A percentile compares a stretch with the other conserved stretches of the same genome.
Conservation (phyloP, 2,797 vertebrate species). For the Moxostoma hubbsi region DNA sequence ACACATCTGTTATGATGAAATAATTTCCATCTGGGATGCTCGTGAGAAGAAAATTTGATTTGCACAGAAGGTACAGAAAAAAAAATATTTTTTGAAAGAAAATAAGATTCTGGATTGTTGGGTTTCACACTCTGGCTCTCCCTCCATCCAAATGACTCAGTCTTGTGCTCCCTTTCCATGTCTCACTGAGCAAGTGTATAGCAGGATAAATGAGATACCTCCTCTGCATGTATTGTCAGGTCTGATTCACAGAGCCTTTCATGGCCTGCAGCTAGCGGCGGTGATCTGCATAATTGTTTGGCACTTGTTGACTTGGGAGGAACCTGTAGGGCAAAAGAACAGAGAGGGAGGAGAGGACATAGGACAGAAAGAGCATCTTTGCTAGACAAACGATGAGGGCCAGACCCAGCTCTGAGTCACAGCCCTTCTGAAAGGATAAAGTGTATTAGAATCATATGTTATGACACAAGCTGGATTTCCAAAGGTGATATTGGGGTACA, state of each 20-base stretch:
- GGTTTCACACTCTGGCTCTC: background rate
- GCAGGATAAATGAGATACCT: slow-evolving; percentile 23
- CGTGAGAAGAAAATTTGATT: background rate
- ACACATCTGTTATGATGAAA: background rate
- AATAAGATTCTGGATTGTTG: background rate
- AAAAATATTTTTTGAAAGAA: background rate
- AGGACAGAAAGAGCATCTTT: slow-evolving; percentile 29
- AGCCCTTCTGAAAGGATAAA: background rate
- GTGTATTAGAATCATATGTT: background rate
- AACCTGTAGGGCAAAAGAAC: slow-evolving; percentile 31
- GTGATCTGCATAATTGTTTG: slow-evolving; percentile 50
- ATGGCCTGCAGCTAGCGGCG: slow-evolving; percentile 27
- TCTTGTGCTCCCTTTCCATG: slow-evolving; percentile 8
- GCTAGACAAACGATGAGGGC: slow-evolving; percentile 44
- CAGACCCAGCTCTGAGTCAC: slow-evolving; percentile 5
- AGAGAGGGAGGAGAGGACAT: slow-evolving; percentile 15
- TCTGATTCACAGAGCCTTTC: slow-evolving; percentile 32
- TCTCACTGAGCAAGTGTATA: slow-evolving; percentile 12
- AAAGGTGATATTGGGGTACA: background rate
- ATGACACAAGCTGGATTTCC: background rate
- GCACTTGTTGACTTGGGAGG: slow-evolving; percentile 38
- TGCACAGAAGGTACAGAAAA: background rate
- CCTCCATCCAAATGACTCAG: slow-evolving; percentile 26
- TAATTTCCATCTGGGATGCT: background rate
- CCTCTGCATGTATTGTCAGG: slow-evolving; percentile 31